Conservation (phyloP, 2,113 vertebrate species). For the Amazona vittata region DNA sequence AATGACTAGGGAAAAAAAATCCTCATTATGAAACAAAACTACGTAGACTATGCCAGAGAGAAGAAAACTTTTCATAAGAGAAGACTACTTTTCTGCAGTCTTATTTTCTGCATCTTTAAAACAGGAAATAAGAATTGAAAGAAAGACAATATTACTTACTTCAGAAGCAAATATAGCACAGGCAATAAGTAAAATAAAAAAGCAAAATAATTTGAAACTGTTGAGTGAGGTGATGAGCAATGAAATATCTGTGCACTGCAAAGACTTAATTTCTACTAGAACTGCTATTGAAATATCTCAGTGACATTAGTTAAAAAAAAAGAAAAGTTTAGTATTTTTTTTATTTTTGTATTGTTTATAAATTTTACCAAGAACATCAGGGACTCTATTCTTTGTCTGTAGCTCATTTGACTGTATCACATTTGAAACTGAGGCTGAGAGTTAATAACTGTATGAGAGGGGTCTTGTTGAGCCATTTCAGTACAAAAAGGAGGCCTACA, state of each 20-base stretch:
- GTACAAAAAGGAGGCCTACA: not conserved
- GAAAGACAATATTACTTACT: not conserved
- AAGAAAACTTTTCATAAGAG: not conserved
- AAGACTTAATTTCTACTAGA: not conserved
- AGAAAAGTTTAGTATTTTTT: not conserved
- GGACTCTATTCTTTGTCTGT: not conserved
- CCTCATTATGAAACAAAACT: not conserved
- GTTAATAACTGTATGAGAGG: not conserved
- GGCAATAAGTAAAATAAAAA: not conserved
- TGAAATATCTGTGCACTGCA: not conserved
- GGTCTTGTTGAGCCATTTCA: not conserved
- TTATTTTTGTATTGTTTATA: not conserved
- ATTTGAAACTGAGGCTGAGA: not conserved
- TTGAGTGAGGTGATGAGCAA: not conserved
- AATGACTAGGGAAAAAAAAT: accelerated
- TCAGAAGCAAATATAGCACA: not conserved
- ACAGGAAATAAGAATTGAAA: not conserved
- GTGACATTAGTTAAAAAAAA: not conserved
- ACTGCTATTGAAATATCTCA: not conserved
- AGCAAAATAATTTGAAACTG: not conserved
- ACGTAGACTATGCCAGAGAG: not conserved
- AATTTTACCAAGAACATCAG: not conserved
- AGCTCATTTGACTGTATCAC: not conserved
- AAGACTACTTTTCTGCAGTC: not conserved
- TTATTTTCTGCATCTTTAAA: not conserved